These are phyloP conservation scores for Drosophila maculinotata DNA, from an alignment of 2,888 invertebrate species.

Conservation along the genomic window DNA sequence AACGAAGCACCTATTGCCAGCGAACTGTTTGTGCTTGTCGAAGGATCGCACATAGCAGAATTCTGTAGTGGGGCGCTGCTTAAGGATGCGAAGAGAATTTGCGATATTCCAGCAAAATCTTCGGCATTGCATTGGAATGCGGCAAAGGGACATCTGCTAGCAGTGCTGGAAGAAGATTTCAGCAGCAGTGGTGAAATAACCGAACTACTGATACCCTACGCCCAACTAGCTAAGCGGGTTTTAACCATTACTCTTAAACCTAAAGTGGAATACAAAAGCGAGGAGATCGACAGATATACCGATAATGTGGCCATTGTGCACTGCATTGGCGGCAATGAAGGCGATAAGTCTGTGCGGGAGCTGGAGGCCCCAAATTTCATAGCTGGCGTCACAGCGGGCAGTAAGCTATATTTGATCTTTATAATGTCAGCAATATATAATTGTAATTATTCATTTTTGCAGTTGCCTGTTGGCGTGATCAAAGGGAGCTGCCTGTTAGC, in stretches of 20 bases:
- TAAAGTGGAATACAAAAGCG: conserved; percentile 83
- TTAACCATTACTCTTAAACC: conserved; percentile 81
- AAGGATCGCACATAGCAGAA: conserved; percentile 76
- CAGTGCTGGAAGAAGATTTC: conserved; percentile 81
- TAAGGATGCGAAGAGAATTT: conserved; percentile 61
- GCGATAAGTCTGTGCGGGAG: conserved; percentile 52
- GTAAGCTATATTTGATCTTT: conserved; percentile 59
- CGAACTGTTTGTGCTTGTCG: conserved; percentile 79
- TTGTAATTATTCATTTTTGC: conserved; percentile 9
- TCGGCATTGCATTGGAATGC: conserved; percentile 66
- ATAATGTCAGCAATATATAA: not conserved
- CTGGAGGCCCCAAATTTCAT: conserved; percentile 84
- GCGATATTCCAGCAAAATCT: conserved; percentile 68
- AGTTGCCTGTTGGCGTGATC: conserved; percentile 82
- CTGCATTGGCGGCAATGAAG: conserved; percentile 68
- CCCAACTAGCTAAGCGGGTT: conserved; percentile 73
- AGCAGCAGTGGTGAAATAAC: conserved; percentile 79
- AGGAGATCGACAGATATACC: conserved; percentile 70
- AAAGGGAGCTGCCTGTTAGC: conserved; percentile 65
- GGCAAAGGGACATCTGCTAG: conserved; percentile 62
- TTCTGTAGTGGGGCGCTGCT: conserved; percentile 74
- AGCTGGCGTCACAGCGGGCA: conserved; percentile 82
- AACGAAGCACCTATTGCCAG: conserved; percentile 40
- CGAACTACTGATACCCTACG: conserved; percentile 75
- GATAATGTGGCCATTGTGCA: conserved; percentile 80